phyloP scores from a whole-genome alignment of 2,797 vertebrate species.

The Oryzias dopingdopingensis region DNA sequence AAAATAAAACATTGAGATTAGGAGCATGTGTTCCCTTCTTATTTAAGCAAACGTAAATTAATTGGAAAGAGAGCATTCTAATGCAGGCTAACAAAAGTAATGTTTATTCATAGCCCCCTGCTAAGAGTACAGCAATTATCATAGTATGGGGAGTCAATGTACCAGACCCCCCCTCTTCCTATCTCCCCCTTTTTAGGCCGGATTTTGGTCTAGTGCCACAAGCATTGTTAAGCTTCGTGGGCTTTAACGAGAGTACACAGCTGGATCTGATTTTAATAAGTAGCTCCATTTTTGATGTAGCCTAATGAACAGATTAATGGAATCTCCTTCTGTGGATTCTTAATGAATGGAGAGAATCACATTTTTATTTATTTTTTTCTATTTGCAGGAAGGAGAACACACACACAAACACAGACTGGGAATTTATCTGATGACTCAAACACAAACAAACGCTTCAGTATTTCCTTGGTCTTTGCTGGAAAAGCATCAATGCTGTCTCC shows the following conservation, averaged over 20 bases:
- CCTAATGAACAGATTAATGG: slow-evolving; percentile 85
- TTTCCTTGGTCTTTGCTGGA: slow-evolving; percentile 59
- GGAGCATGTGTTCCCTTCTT: slow-evolving; percentile 63
- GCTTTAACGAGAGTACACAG: slow-evolving; percentile 80
- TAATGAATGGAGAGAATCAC: slow-evolving; percentile 76
- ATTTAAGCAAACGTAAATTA: slow-evolving; percentile 73
- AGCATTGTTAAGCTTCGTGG: slow-evolving; percentile 74
- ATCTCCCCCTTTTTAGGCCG: slow-evolving; percentile 54
- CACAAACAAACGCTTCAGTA: slow-evolving; percentile 68
- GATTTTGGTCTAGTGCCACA: slow-evolving; percentile 76
- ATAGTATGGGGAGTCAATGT: slow-evolving; percentile 66
- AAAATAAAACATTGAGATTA: slow-evolving; percentile 75
- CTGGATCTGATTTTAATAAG: slow-evolving; percentile 83
- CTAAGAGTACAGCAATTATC: slow-evolving; percentile 70
- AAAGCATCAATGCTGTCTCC: slow-evolving; percentile 66
- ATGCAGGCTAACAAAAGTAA: slow-evolving; percentile 65
- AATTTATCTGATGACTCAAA: slow-evolving; percentile 67
- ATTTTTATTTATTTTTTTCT: slow-evolving; percentile 38
- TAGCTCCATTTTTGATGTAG: slow-evolving; percentile 81
- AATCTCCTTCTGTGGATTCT: slow-evolving; percentile 79
- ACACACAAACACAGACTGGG: slow-evolving; percentile 38
- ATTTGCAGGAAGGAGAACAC: slow-evolving; percentile 23
- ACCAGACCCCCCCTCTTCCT: slow-evolving; percentile 39
- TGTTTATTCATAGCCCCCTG: slow-evolving; percentile 79
- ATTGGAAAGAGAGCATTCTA: slow-evolving; percentile 73